Evolutionary conservation across 2,113 vertebrate genomes (phyloP).

Genomic region (Myrmophylax atrothorax): DNA sequence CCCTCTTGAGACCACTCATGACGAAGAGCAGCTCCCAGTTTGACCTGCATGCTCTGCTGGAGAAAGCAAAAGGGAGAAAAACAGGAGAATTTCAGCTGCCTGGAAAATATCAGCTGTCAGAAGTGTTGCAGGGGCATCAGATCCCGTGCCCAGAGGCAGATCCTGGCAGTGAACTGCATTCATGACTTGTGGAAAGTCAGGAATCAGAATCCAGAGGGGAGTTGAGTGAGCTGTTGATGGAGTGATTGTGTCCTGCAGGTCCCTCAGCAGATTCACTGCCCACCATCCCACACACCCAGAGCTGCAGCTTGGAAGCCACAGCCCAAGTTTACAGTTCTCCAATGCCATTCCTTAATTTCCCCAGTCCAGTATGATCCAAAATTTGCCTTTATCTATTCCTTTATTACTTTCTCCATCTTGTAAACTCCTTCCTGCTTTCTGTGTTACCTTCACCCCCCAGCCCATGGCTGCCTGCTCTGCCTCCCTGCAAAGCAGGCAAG

Average conservation of each 20-base stretch:
- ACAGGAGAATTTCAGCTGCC: neutral
- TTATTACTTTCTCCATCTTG: rapidly evolving
- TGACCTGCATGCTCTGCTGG: neutral
- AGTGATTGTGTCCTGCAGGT: neutral
- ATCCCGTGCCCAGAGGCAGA: neutral
- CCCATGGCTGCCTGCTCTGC: neutral
- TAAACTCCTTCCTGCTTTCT: neutral
- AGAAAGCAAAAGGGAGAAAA: neutral
- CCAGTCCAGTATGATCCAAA: neutral
- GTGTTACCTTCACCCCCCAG: neutral
- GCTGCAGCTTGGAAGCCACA: neutral
- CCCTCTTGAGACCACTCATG: neutral
- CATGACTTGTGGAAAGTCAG: neutral
- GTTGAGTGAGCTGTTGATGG: rapidly evolving
- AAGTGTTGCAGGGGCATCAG: neutral
- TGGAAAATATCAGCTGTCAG: neutral
- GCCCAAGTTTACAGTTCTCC: neutral
- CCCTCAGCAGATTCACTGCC: neutral
- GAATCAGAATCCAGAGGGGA: neutral
- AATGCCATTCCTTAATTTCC: neutral
- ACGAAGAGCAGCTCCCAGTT: neutral
- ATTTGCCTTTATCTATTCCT: neutral
- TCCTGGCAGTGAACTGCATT: neutral
- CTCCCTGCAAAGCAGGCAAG: neutral
- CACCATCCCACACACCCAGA: neutral